phyloP scores from a whole-genome alignment of 2,888 invertebrate genomes.

The Chymomyza caudatula region DNA sequence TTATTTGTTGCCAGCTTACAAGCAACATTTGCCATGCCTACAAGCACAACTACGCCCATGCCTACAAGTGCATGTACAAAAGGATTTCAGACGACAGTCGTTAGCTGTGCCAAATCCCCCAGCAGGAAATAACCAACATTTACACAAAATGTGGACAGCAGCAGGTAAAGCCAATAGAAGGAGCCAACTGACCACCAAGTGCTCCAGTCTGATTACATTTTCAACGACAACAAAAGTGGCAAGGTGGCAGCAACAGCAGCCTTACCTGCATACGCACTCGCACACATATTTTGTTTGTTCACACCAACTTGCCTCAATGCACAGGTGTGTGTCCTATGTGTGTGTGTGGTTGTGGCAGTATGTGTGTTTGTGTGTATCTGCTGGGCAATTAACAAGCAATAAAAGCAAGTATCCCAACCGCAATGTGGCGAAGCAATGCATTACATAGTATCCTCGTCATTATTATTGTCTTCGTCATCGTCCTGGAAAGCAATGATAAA shows the following conservation, averaged over 20 bases:
- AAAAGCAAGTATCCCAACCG: constrained; percentile 45
- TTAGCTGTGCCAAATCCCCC: neutral
- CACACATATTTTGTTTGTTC: neutral
- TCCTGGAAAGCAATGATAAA: constrained; percentile 41
- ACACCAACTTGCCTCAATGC: constrained; percentile 26
- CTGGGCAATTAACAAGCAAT: constrained; percentile 68
- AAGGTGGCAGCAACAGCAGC: neutral
- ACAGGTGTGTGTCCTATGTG: neutral
- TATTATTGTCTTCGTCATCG: neutral
- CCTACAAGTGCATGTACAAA: neutral
- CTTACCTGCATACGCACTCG: neutral
- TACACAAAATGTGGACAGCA: neutral
- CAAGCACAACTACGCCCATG: constrained; percentile 49
- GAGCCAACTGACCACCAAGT: constrained; percentile 45
- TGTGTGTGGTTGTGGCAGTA: constrained; percentile 2
- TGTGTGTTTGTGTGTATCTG: constrained; percentile 34
- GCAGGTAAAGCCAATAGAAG: neutral
- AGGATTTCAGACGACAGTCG: neutral
- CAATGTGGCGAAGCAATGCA: neutral
- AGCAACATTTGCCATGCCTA: constrained; percentile 58
- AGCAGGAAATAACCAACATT: neutral
- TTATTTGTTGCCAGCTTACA: constrained; percentile 50
- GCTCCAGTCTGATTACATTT: constrained; percentile 52
- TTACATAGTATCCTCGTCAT: neutral
- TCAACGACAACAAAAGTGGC: constrained; percentile 25